A percentile compares a stretch with the other conserved stretches of the same genome.
Conservation (phyloP, 2,113 vertebrate genomes). For the Cryptotis parvus region DNA sequence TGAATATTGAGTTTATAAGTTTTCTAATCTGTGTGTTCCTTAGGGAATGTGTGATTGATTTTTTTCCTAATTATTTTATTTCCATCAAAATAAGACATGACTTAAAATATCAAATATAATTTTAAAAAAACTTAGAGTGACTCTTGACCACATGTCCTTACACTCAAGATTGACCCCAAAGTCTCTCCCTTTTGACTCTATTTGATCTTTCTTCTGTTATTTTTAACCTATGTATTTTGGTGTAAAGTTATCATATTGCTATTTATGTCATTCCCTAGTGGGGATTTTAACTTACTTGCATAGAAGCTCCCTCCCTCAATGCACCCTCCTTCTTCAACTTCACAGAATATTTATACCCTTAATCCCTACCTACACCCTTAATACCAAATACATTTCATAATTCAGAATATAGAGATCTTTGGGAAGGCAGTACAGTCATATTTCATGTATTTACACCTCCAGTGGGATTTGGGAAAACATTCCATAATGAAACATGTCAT, state of each 20-base stretch:
- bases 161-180: not conserved
- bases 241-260: conserved; percentile 40
- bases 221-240: not conserved
- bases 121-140: not conserved
- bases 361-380: not conserved
- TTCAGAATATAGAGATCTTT: conserved; percentile 40
- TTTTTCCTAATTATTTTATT: conserved; percentile 58
- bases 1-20: conserved; percentile 57
- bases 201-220: conserved; percentile 3
- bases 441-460: not conserved
- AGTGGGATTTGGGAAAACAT: not conserved
- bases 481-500: conserved; percentile 48
- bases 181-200: not conserved
- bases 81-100: conserved; percentile 31
- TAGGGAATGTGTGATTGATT: conserved; percentile 52
- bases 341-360: not conserved
- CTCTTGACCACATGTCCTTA: not conserved
- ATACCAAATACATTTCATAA: not conserved
- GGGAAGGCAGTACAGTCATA: conserved; percentile 4
- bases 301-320: not conserved
- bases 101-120: conserved; percentile 34
- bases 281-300: not conserved
- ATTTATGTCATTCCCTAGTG: conserved; percentile 6
- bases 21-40: conserved; percentile 39
- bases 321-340: not conserved